Percentiles rank a stretch among this genome's conserved stretches.
phyloP scores from a whole-genome alignment of 2,113 vertebrate species.

The Chlamydotis undulata region DNA sequence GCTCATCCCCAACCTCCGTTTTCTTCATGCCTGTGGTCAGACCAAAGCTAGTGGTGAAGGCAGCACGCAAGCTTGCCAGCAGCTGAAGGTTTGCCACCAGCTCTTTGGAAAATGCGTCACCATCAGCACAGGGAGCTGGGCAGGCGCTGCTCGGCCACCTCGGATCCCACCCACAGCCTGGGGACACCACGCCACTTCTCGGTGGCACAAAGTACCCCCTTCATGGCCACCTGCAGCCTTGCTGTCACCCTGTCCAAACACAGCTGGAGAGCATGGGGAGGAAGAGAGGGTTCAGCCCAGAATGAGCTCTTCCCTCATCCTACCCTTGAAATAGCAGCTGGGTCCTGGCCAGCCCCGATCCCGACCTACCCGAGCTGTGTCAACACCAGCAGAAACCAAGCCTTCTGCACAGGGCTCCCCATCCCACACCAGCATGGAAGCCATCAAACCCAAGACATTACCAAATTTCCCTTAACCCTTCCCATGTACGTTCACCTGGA shows the following conservation, averaged over 20 bases:
- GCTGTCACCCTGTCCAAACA: background rate
- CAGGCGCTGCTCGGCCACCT: background rate
- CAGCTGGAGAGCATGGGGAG: background rate
- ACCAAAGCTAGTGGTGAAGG: background rate
- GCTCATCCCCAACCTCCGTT: constrained; percentile 22
- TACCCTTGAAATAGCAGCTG: background rate
- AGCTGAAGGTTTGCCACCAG: constrained; percentile 16
- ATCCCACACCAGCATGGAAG: background rate
- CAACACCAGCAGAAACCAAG: background rate
- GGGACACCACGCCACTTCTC: background rate
- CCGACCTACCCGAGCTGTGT: background rate
- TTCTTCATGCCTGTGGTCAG: constrained; percentile 67
- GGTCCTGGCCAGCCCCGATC: background rate
- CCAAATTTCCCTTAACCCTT: background rate
- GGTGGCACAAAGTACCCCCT: background rate
- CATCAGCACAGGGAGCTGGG: background rate
- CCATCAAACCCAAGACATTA: background rate
- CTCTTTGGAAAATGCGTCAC: background rate
- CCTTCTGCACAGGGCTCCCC: background rate
- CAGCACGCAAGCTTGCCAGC: background rate
- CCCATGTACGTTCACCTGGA: background rate
- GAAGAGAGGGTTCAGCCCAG: background rate
- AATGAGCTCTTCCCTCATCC: background rate
- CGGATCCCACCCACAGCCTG: background rate
- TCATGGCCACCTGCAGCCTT: background rate